Conservation (phyloP, 2,113 vertebrate genomes). For the Catharus bicknelli region DNA sequence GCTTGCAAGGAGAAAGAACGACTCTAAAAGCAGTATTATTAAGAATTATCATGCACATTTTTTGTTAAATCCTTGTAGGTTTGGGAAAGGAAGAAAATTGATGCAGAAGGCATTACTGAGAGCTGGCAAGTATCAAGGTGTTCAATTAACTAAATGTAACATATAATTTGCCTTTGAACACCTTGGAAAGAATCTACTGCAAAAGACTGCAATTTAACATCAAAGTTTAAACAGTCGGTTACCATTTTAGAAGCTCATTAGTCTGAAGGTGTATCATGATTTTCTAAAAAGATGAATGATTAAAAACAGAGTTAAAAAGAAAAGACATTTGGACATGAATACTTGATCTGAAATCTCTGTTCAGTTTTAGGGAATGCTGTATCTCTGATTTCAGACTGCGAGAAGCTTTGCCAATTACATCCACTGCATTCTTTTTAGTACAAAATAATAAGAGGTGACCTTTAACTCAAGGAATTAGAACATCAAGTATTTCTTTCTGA, state of each 20-base stretch:
- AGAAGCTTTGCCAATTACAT: neutral
- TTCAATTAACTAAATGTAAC: conserved; percentile 19
- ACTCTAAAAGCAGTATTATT: neutral
- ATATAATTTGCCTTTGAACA: conserved; percentile 31
- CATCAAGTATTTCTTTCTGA: neutral
- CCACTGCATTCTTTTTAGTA: neutral
- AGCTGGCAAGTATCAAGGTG: neutral
- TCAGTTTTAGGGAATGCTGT: neutral
- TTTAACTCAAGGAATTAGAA: neutral
- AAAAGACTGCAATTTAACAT: conserved; percentile 24
- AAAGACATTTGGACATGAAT: neutral
- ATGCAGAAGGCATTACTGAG: conserved; percentile 6
- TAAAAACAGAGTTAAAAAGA: conserved; percentile 34
- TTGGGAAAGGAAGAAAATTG: conserved; percentile 5
- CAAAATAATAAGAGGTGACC: neutral
- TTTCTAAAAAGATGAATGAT: conserved; percentile 30
- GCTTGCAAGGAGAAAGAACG: neutral
- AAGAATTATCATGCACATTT: neutral
- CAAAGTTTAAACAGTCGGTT: conserved; percentile 2
- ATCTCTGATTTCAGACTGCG: neutral
- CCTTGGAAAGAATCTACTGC: neutral
- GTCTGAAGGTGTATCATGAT: conserved; percentile 3
- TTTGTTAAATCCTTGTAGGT: neutral
- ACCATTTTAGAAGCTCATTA: conserved; percentile 41
- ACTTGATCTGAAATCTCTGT: neutral